A percentile compares a stretch with the other conserved stretches of the same genome.
These are phyloP conservation scores for Catocala nupta DNA, from an alignment of 2,888 invertebrate genomes.

Conservation along the genomic window DNA sequence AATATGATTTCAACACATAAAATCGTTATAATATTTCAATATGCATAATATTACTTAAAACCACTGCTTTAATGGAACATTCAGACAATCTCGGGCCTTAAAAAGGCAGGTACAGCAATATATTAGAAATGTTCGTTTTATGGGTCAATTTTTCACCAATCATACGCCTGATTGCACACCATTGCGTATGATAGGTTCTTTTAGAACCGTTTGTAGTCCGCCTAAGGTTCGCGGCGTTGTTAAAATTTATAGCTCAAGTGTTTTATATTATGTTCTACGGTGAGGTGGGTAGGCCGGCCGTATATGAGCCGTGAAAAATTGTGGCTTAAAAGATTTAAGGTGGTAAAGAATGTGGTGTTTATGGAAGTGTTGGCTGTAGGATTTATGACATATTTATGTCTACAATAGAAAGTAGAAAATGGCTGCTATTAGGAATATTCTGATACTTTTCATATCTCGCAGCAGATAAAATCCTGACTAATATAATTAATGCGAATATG, in stretches of 20 bases:
- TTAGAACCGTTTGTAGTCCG: constrained; percentile 28
- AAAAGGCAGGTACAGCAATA: constrained; percentile 61
- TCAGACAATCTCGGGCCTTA: constrained; percentile 34
- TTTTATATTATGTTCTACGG: constrained; percentile 37
- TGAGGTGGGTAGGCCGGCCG: constrained; percentile 21
- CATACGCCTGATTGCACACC: constrained; percentile 69
- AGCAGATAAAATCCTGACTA: too few relatives aligned
- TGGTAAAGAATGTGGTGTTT: constrained; percentile 17
- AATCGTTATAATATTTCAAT: not conserved
- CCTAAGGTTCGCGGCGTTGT: constrained; percentile 19
- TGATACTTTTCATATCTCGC: too few relatives aligned
- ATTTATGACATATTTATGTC: not conserved
- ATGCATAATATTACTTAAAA: constrained; percentile 1
- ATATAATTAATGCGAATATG: too few relatives aligned
- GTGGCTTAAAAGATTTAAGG: constrained; percentile 19
- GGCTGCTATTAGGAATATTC: too few relatives aligned
- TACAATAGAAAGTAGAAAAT: not conserved
- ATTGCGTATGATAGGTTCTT: constrained; percentile 64
- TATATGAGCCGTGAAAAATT: constrained; percentile 39
- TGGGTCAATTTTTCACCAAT: constrained; percentile 73
- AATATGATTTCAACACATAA: not conserved
- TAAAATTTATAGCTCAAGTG: constrained; percentile 39
- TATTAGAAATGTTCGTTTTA: constrained; percentile 65
- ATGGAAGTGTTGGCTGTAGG: not conserved
- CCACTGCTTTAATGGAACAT: constrained; percentile 3